Evolutionary conservation across 2,797 vertebrate genomes (phyloP).

Genomic region (Sibirionetta formosa): DNA sequence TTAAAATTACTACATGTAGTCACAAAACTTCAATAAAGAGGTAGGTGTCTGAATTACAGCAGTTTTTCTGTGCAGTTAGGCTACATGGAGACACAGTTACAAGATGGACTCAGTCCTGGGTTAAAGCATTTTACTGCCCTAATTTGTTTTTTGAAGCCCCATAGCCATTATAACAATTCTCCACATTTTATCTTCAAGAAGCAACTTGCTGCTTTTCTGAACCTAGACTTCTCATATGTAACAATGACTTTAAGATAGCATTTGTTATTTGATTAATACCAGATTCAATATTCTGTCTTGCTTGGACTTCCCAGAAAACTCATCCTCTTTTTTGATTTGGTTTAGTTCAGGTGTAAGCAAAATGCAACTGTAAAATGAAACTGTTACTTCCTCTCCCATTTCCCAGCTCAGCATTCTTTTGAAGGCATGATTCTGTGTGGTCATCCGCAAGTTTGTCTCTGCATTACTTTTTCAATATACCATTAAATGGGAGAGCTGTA

Average conservation of each 20-base stretch:
- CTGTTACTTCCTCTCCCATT: not conserved
- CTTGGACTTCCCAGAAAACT: not conserved
- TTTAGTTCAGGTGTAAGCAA: not conserved
- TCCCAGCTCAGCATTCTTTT: not conserved
- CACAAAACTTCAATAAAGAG: not conserved
- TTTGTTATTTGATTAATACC: not conserved
- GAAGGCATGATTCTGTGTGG: not conserved
- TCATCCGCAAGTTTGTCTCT: not conserved
- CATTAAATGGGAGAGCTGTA: not conserved
- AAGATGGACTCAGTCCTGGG: not conserved
- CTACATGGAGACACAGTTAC: not conserved
- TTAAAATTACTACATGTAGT: not conserved
- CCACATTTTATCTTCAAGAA: conserved; percentile 28
- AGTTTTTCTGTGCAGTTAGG: not conserved
- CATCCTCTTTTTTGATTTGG: not conserved
- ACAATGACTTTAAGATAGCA: not conserved
- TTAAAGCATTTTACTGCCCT: not conserved
- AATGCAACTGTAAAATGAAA: not conserved
- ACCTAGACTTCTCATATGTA: not conserved
- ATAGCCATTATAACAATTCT: not conserved
- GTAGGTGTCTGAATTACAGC: not conserved
- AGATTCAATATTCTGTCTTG: not conserved
- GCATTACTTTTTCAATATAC: not conserved
- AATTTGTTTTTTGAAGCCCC: not conserved
- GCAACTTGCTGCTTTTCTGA: not conserved